Conservation (phyloP, 1,140 invertebrate species). For the Laodelphax striatellus region DNA sequence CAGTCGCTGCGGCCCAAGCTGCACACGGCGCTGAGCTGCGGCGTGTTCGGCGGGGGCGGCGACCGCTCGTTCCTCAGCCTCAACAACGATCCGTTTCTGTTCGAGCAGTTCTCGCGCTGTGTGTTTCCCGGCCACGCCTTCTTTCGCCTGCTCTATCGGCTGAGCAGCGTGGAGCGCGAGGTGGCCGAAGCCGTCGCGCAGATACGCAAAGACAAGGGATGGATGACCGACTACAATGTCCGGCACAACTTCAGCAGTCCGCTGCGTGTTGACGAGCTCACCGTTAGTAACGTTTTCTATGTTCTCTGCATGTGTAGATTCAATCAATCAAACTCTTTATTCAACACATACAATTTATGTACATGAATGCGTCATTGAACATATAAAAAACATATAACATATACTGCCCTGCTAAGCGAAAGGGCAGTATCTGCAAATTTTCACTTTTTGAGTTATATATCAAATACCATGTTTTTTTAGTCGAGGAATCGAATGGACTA, state of each 20-base stretch:
- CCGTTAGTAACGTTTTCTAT: slow-evolving; percentile 22
- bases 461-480: no score
- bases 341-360: no score
- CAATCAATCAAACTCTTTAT: no score
- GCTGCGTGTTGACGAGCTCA: slow-evolving; percentile 54
- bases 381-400: no score
- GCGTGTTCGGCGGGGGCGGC: slow-evolving; percentile 1
- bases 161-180: slow-evolving; percentile 40
- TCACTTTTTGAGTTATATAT: no score
- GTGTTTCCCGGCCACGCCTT: slow-evolving; percentile 39
- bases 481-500: no score
- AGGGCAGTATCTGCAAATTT: no score
- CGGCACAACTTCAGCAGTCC: slow-evolving; percentile 64
- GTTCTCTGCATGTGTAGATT: no score
- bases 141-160: slow-evolving; percentile 42
- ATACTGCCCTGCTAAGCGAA: no score
- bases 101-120: slow-evolving; percentile 43
- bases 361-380: no score
- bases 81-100: slow-evolving; percentile 43
- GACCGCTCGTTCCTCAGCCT: slow-evolving; percentile 34
- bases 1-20: slow-evolving; percentile 38
- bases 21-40: slow-evolving; percentile 42
- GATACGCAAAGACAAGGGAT: slow-evolving; percentile 36
- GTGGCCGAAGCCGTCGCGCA: slow-evolving; percentile 20
- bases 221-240: slow-evolving; percentile 70